Conservation (phyloP, 2,797 vertebrate species). For the Sternotherus odoratus region DNA sequence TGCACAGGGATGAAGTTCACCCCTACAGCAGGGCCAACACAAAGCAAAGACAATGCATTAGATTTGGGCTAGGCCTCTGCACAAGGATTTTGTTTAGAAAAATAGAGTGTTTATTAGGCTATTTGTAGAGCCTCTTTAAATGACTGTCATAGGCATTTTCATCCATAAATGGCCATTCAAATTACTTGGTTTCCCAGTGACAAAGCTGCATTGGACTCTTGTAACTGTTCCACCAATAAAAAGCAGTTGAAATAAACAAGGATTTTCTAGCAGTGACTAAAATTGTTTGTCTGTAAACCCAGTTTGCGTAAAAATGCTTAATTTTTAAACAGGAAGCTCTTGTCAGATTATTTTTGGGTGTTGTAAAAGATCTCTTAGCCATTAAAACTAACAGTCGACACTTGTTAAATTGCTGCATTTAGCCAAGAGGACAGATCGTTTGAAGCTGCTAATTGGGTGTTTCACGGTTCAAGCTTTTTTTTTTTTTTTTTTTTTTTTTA, state of each 20-base stretch:
- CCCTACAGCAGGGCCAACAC: too few species aligned
- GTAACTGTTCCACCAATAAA: neutral
- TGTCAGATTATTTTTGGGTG: neutral
- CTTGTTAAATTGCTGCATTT: slow-evolving; percentile 20
- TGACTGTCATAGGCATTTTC: neutral
- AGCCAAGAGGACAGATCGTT: neutral
- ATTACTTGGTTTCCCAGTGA: neutral
- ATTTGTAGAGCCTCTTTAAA: neutral
- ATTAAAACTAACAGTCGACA: slow-evolving; percentile 18
- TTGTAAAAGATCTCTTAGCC: neutral
- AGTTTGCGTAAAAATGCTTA: neutral
- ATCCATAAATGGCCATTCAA: neutral
- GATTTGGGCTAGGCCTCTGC: neutral
- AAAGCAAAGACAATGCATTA: too few species aligned
- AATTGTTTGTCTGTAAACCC: neutral
- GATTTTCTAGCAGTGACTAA: neutral
- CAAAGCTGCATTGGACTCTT: neutral
- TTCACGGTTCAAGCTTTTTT: neutral
- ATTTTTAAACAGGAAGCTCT: neutral
- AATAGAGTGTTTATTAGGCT: neutral
- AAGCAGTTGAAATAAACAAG: neutral
- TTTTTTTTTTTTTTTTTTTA: too few species aligned
- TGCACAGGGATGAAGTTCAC: neutral
- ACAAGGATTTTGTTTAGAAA: neutral
- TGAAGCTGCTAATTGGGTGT: slow-evolving; percentile 16